A percentile compares a stretch with the other conserved stretches of the same genome.
Conservation (phyloP, 2,797 vertebrate genomes). For the Picus viridis region DNA sequence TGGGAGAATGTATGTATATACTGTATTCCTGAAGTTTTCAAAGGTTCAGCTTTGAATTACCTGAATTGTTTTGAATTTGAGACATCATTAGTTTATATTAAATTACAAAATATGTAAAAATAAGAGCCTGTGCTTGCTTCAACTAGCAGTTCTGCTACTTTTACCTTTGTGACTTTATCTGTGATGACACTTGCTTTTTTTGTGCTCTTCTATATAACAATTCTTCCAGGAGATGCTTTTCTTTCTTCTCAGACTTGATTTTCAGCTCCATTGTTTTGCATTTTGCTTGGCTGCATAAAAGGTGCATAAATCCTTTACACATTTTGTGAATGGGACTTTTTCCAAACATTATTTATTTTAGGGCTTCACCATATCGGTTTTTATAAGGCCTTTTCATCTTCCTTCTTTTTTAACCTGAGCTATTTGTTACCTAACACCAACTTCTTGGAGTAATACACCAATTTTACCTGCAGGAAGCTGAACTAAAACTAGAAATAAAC, state of each 20-base stretch:
- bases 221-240: conserved; percentile 46
- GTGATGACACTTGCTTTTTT: conserved; percentile 63
- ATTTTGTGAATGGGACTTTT: conserved; percentile 32
- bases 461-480: conserved; percentile 14
- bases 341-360: neutral
- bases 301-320: neutral
- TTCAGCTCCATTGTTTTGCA: conserved; percentile 45
- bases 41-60: conserved; percentile 64
- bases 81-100: conserved; percentile 66
- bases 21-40: conserved; percentile 47
- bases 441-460: conserved; percentile 5
- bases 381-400: neutral
- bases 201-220: conserved; percentile 49
- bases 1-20: conserved; percentile 57
- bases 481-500: conserved; percentile 13
- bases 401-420: conserved; percentile 5
- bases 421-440: conserved; percentile 4
- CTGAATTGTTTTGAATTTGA: conserved; percentile 70
- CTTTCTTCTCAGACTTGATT: conserved; percentile 43
- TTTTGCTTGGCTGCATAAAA: conserved; percentile 42
- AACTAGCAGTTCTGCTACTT: conserved; percentile 59
- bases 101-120: conserved; percentile 73
- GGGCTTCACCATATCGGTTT: neutral
- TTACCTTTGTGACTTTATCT: conserved; percentile 61
- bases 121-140: conserved; percentile 53